Evolutionary conservation across 2,113 vertebrate genomes (phyloP).

Genomic region (Polyodon spathula): DNA sequence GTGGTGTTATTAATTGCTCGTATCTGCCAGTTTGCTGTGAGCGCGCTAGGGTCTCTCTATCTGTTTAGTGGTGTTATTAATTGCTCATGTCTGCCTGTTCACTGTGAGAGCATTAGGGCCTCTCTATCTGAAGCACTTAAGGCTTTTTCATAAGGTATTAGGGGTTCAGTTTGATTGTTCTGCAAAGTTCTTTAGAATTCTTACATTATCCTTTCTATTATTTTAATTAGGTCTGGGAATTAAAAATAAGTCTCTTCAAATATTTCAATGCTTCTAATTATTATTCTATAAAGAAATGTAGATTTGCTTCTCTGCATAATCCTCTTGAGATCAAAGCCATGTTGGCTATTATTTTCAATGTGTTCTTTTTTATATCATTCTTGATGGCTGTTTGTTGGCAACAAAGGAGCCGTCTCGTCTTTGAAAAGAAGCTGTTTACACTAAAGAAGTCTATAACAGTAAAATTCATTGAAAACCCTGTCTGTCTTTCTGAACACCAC

Average conservation of each 20-base stretch:
- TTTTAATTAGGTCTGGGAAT: conserved; percentile 1
- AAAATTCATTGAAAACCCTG: neutral
- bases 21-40: too few species aligned
- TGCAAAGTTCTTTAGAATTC: neutral
- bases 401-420: conserved; percentile 19
- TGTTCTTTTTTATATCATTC: conserved; percentile 5
- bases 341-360: neutral
- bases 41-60: too few species aligned
- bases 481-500: conserved; percentile 46
- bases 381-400: neutral
- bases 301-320: neutral
- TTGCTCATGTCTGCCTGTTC: too few species aligned
- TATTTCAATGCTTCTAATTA: neutral
- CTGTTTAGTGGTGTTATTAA: too few species aligned
- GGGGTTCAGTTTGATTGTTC: conserved; percentile 4
- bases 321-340: conserved; percentile 4
- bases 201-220: neutral
- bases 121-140: neutral
- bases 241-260: neutral
- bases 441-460: neutral
- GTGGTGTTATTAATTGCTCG: too few species aligned
- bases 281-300: neutral
- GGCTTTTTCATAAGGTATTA: neutral
- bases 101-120: too few species aligned
- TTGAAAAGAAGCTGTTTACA: conserved; percentile 28